Percentiles rank a stretch among this genome's conserved stretches.
phyloP scores from a whole-genome alignment of 2,113 vertebrate species.

The Colossoma macropomum region DNA sequence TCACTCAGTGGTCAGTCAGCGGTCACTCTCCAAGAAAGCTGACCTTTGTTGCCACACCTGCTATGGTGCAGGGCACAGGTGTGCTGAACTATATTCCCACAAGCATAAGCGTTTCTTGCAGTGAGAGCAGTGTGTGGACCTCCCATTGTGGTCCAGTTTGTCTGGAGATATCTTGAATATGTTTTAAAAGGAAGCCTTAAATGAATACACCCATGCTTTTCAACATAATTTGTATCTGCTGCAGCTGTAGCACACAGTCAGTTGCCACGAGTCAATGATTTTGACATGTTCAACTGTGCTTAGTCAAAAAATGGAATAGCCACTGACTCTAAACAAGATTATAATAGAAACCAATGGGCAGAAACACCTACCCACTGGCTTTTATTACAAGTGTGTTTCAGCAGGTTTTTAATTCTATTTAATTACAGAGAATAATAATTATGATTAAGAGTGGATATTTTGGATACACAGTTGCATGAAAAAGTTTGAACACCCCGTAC shows the following conservation, averaged over 20 bases:
- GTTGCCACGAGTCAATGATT: neutral
- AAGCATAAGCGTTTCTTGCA: conserved; percentile 13
- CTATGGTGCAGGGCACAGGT: conserved; percentile 66
- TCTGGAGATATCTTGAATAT: neutral
- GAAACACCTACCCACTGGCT: neutral
- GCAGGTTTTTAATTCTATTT: neutral
- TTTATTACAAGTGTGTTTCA: neutral
- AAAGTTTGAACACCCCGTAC: no score
- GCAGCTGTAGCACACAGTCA: neutral
- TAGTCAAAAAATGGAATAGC: neutral
- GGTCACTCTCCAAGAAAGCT: conserved; percentile 35
- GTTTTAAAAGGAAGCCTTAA: neutral
- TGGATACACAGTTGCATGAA: no score
- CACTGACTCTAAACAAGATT: neutral
- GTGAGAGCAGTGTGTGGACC: conserved; percentile 17
- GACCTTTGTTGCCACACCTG: conserved; percentile 64
- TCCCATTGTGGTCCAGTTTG: conserved; percentile 22
- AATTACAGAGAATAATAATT: no score
- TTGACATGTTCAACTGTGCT: neutral
- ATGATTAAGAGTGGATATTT: no score
- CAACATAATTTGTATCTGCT: neutral
- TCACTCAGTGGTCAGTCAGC: conserved; percentile 18
- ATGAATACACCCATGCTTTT: neutral
- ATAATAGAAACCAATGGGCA: neutral
- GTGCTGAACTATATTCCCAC: conserved; percentile 49